phyloP scores from a whole-genome alignment of 2,113 vertebrate species.

The Brachirus orientalis region DNA sequence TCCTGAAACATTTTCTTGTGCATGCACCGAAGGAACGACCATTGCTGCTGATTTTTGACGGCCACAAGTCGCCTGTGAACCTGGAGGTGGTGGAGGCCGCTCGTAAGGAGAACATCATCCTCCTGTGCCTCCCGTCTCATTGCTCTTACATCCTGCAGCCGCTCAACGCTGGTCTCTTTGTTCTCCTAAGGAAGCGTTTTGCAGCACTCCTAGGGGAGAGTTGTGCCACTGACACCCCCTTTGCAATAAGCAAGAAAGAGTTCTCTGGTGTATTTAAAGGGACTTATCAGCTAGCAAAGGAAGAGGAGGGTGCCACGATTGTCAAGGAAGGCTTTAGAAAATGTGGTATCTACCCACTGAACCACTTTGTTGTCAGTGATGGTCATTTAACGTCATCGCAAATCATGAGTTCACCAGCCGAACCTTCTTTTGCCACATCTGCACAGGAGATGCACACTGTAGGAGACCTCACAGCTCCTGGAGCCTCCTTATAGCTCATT shows the following conservation, averaged over 20 bases:
- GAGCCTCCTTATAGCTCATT: conserved; percentile 35
- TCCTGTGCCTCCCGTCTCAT: conserved; percentile 70
- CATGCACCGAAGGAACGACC: conserved; percentile 63
- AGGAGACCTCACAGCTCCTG: conserved; percentile 39
- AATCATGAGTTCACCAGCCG: conserved; percentile 19
- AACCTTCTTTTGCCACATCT: conserved; percentile 32
- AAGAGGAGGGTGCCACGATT: conserved; percentile 62
- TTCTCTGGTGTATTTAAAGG: conserved; percentile 69
- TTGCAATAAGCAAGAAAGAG: conserved; percentile 72
- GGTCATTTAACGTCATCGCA: conserved; percentile 42
- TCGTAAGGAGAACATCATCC: conserved; percentile 61
- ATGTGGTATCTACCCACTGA: conserved; percentile 67
- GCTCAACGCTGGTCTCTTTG: conserved; percentile 55
- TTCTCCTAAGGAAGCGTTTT: conserved; percentile 66
- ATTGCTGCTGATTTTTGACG: conserved; percentile 68
- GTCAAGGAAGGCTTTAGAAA: conserved; percentile 70
- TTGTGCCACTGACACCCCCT: conserved; percentile 44
- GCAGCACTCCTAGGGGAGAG: conserved; percentile 39
- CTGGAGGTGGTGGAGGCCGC: conserved; percentile 73
- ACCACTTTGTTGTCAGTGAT: conserved; percentile 43
- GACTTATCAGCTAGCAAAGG: conserved; percentile 58
- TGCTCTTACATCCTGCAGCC: conserved; percentile 76
- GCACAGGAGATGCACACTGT: conserved; percentile 21
- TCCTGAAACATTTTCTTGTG: conserved; percentile 70
- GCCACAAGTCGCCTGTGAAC: conserved; percentile 70